Evolutionary conservation across 2,113 vertebrate species (phyloP), one percentile per base, ranked within the genome.

Genomic region (Litocranius walleri): DNA sequence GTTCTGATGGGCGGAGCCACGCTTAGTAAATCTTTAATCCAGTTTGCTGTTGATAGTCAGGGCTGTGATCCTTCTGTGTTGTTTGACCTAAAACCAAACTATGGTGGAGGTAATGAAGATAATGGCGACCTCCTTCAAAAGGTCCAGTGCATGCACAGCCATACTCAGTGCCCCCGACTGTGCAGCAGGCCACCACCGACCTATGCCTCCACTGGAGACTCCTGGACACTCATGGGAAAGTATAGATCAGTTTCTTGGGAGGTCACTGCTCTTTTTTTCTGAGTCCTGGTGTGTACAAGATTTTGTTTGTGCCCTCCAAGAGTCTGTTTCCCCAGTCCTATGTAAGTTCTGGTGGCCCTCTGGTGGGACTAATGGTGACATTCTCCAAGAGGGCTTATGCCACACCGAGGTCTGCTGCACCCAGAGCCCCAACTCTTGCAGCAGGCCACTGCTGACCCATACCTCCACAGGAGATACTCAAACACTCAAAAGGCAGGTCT

Each of bases 1-100:
- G 8, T 67, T 36, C 33, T 67, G 33, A 67, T 36, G 64, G 33
- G 17, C 0, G 0, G 33, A 33, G 8, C 29, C 61, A 16, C 0
- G 6, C 64, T n/a, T 67, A n/a, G 33, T 64, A n/a, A 64, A 64
- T 64, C 33, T 64, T 64, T 9, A 64, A n/a, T 64, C 33, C 33
- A 64, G 2, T 67, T 67, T n/a, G 64, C 64, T 67, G 17, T 67
- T 67, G 64, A 67, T 67, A 17, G 7, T 67, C 4, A 19, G 33
- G 30, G 17, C 33, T n/a, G 64, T n/a, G 64, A 67, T n/a, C 64
- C 33, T 16, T 67, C 64, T 33, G 16, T 67, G 64, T 67, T n/a
- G 16, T 67, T 67, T n/a, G 33, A 67, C 62, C 33, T n/a, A 33
- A 67, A 33, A 67, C 62, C 33, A 67, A n/a, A 67, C 64, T 67